Evolutionary conservation across 2,797 vertebrate species (phyloP), one percentile per base, ranked within the genome.

Genomic region (Malurus splendens): DNA sequence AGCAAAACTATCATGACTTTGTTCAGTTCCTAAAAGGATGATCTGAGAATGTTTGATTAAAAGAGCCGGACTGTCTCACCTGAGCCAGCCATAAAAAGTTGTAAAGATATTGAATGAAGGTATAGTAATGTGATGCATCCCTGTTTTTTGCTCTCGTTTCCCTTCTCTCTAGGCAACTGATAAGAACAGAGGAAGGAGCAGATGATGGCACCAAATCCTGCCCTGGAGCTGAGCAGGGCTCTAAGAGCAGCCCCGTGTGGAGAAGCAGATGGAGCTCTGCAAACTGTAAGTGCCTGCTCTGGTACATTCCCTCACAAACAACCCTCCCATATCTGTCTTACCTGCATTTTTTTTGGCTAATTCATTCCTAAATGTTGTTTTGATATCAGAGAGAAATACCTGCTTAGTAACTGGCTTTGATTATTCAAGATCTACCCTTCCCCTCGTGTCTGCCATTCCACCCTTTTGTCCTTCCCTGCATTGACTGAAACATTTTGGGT

Each of bases 201-300:
- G 76, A 83, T 48, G 55, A 56, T 91, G 79, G 52, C 50, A 73
- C 44, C 55, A 79, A 66, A 76, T 39, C 41, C 45, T 83, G 74
- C 60, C 80, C 87, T 33, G 28, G 52, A 76, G 67, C 83, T 67
- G 59, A 59, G 38, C 20, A 14, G 24, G 42, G n/a, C 44, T 32
- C 27, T 32, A 44, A 82, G 77, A 60, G 39, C 42, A 56, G 76
- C 59, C 68, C 28, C 0, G 0, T 28, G 56, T 42, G 60, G 67
- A 89, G 71, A 79, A 73, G 54, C 47, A 82, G 75, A 79, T 14
- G 87, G 52, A 11, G 23, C 32, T 89, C 70, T 83, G 59, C 28
- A 42, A 89, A 93, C 27, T 13, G 95, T 95, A 59, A 90, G 90
- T 93, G 56, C 44, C 60, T 3, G 3, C 27, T 85, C 59, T 30